Evolutionary conservation across 2,797 vertebrate species (phyloP), one percentile per base, ranked within the genome.

Genomic region (Tokudaia tokunoshimensis): DNA sequence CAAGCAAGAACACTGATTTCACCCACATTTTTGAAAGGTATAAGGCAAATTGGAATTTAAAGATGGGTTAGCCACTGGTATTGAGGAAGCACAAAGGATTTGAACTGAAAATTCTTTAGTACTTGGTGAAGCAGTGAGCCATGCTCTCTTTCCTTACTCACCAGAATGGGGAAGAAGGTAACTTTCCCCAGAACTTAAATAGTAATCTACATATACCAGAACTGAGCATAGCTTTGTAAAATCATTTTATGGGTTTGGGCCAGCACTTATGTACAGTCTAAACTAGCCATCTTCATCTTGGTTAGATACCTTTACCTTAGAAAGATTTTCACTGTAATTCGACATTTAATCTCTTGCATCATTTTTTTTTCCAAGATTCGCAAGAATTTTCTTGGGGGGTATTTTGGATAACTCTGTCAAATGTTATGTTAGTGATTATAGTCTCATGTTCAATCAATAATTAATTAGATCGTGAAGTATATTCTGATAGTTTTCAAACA

Each of bases 341-440:
- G 82, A 3, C 24, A 24, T 86, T 92, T 92, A 2, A 94, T 3
- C 63, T 81, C 52, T 63, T 78, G 29, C 13, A 91, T 78, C 88
- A 91, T 72, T 41, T 76, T 79, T 67, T 37, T 10, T 10, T 44
- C 57, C 83, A 55, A 93, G 17, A 91, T 29, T 19, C 29, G 74
- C 24, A 65, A 70, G n/a, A 67, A 94, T 93, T 93, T 91, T 96
- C 24, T 94, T 86, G 29, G 63, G 63, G 74, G 61, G 44, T 13
- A 75, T 34, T 92, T 86, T 89, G 8, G 4, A 41, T 86, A 83
- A 80, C 9, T 83, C 6, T 67, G 37, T 4, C 90, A 76, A 70
- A 17, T 91, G 15, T n/a, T 81, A 61, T 78, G 75, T 47, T 85
- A 31, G 80, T 47, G 89, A 47, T 92, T 61, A 79, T 80, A 52